Base-by-base conservation (phyloP, 2,888 invertebrate species). In the Elegia similella region DNA sequence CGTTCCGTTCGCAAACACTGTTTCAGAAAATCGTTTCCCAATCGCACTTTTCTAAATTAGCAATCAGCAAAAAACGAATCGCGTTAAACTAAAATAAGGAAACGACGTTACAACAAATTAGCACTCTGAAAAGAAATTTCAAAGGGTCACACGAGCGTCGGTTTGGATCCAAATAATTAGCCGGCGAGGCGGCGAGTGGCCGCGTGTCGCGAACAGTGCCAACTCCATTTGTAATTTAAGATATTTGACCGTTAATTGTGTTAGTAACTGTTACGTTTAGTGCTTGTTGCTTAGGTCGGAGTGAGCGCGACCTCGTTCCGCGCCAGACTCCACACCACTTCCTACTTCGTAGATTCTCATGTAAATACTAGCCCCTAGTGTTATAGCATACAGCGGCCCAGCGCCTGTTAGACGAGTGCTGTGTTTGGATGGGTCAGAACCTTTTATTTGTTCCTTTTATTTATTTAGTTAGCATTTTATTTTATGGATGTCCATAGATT, bases 341-440 rank as follows among this genome's bases (percentile, higher is more conserved):
- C 63, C 75, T 84, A 75, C 70, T 73, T 72, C 63, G 75, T 84
- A 84, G 82, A 78, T 67, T 66, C 66, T 78, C 71, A 73, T 84
- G 76, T 84, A 82, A 76, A 79, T 75, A 75, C 67, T 88, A 88
- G 86, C 67, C 73, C 58, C 76, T 86, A 88, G 86, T 70, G 66
- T 60, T 56, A 73, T 87, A 87, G 86, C 64, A 52, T 62, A 73
- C 77, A 76, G 80, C 74, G 69, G 66, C 70, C 66, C 68, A 65
- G 68, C 74, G 80, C 76, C 76, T 77, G 74, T 68, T 82, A 84
- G 71, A 72, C 73, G 80, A 82, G 81, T 86, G 84, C 83, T 84
- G 82, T 87, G 76, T 86, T 86, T 88, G 91, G 91, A 91, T 91
- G 91, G 84, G 92, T 92, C 91, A 90, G 89, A 87, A 38, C 38